Percentiles rank a stretch among this genome's conserved stretches.
phyloP scores from a whole-genome alignment of 2,797 vertebrate genomes.

The Enteromius trimaculatus region DNA sequence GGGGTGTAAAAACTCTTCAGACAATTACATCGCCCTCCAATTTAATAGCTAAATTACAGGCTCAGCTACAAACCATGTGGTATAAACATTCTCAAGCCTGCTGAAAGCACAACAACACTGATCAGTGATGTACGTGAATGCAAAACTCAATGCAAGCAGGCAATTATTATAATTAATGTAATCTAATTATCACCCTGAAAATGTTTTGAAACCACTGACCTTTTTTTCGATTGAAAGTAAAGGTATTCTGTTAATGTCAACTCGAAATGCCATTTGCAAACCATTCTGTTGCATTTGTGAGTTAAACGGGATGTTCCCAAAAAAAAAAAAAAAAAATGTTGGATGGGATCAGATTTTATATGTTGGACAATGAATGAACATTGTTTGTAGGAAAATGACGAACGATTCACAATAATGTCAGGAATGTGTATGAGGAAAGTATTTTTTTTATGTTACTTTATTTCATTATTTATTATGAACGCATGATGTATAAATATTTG shows the following conservation, averaged over 20 bases:
- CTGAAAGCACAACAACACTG: constrained; percentile 11
- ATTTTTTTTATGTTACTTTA: neutral
- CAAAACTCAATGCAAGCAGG: constrained; percentile 22
- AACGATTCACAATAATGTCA: too few species aligned
- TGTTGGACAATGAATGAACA: too few species aligned
- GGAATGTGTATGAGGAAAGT: neutral
- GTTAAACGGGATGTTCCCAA: neutral
- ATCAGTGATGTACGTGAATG: neutral
- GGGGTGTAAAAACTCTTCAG: constrained; percentile 1
- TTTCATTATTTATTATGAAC: too few species aligned
- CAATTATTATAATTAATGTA: constrained; percentile 20
- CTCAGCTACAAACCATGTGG: neutral
- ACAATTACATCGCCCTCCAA: neutral
- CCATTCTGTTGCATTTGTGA: neutral
- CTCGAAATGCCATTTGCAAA: neutral
- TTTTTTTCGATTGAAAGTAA: constrained; percentile 34
- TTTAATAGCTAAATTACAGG: constrained; percentile 22
- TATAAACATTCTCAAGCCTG: constrained; percentile 18
- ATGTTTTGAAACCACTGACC: constrained; percentile 26
- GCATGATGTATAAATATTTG: neutral
- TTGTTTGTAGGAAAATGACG: neutral
- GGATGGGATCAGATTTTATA: neutral
- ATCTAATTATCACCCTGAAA: constrained; percentile 22
- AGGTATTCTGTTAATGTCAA: constrained; percentile 23
- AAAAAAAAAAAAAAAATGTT: neutral